Evolutionary conservation across 1,140 invertebrate genomes (phyloP), one percentile per base, ranked within the genome.

Genomic region (Centruroides vittatus): DNA sequence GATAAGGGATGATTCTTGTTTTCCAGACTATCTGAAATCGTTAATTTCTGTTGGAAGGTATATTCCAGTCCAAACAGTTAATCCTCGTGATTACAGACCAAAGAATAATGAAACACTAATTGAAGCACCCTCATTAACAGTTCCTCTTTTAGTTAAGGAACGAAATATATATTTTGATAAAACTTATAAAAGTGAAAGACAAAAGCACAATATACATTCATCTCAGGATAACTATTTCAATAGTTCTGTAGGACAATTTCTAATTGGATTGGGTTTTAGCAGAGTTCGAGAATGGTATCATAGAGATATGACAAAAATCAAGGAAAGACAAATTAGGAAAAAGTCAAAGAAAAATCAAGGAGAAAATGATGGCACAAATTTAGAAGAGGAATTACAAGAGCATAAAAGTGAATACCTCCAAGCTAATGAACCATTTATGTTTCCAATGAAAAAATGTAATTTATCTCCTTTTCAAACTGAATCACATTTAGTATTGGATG

Each of bases 381-480:
- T 78, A 87, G 63, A 86, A 82, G 68, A 90, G 85, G 71, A 92
- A 86, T 75, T 77, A 92, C 68, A 85, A 89, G 72, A 85, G 85
- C 69, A 92, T 86, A 70, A 91, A 91, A 76, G 85, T 86, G 72
- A 89, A 88, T 72, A 72, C 56, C 65, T 65, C 50, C 68, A 71
- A 46, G 67, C 71, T 71, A 93, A 95, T 71, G 83, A 86, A 68
- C 86, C 87, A 61, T 90, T 89, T 73, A 82, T 83, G 66, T 81
- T 86, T 70, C 78, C 81, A 64, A 78, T 85, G 71, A 86, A 86
- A 68, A 91, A 89, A 72, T 95, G 92, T 76, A 83, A 89, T 70
- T 85, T 85, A 70, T 98, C 93, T 77, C 89, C 80, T 72, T 98
- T 95, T 77, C 89, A 89, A 74, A 90, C 90, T 0, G 92, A 96